Base-by-base conservation (phyloP, 2,888 invertebrate genomes). In the Labia minor region DNA sequence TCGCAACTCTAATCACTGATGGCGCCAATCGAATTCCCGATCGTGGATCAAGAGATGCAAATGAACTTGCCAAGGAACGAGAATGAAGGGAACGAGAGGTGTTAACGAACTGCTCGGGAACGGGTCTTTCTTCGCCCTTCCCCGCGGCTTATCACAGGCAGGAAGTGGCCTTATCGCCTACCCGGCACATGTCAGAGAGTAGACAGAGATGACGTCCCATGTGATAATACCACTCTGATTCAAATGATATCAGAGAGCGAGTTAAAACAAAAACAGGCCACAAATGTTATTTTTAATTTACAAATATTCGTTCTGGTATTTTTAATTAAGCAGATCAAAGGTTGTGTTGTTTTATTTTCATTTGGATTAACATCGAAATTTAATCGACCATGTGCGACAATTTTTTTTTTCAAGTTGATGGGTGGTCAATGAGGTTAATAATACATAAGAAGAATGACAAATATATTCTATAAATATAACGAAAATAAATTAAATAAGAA, bases 291-390 rank as follows among this genome's bases (percentile, higher is more conserved):
- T 49, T 49, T 49, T 49, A 16, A n/a, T 49, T 10, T 16, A 2
- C 16, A n/a, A 49, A 49, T 49, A 3, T 49, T 49, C 49, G n/a
- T 49, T 49, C 49, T 49, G 49, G 49, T 49, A 49, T 49, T 49
- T 49, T 49, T 49, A 49, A 49, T 49, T 49, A 49, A 49, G 16
- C 16, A 49, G n/a, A 49, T 49, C 49, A 49, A 49, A 49, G n/a
- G 49, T 11, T 49, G 14, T 49, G 14, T 49, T 49, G 14, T 49
- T 49, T 49, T 49, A 8, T n/a, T 49, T 49, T 10, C 49, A 8
- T 26, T 26, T 6, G 26, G 26, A 26, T 8, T 8, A 26, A 26
- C 26, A 26, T 26, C 49, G n/a, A 49, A 16, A 49, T 49, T 49
- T n/a, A 49, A 49, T 49, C 49, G 49, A 49, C 6, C 49, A 49